Evolutionary conservation across 2,113 vertebrate species (phyloP).

Genomic region (Macaca nemestrina): DNA sequence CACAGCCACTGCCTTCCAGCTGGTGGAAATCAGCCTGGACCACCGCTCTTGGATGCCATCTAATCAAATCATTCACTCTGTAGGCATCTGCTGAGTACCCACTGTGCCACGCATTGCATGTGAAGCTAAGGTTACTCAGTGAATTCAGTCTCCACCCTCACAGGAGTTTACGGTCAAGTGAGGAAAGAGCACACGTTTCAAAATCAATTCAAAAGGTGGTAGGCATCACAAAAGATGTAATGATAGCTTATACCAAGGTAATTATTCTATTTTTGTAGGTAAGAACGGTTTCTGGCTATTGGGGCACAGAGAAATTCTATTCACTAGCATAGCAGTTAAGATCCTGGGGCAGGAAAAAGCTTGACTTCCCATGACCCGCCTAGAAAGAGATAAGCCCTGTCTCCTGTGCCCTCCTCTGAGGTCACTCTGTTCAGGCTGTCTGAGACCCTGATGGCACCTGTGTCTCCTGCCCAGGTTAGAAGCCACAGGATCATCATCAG

Average conservation of each 20-base stretch:
- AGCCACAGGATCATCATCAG: background rate
- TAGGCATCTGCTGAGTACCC: background rate
- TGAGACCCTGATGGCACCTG: background rate
- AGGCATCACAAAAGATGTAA: background rate
- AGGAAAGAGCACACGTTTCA: background rate
- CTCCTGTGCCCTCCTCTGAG: background rate
- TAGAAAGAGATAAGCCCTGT: background rate
- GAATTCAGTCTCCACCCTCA: background rate
- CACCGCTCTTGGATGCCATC: background rate
- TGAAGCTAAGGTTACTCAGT: background rate
- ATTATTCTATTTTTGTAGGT: background rate
- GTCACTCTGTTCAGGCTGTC: background rate
- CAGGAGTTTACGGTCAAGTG: background rate
- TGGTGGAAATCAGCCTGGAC: background rate
- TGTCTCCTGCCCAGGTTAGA: background rate
- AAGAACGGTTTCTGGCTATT: background rate
- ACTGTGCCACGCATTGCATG: background rate
- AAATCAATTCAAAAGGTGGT: background rate
- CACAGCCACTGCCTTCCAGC: background rate
- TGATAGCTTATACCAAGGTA: background rate
- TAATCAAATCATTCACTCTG: background rate
- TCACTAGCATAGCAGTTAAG: background rate
- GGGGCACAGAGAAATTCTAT: too few species aligned
- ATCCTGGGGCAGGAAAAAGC: background rate
- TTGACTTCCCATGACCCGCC: background rate